A percentile compares a stretch with the other conserved stretches of the same genome.
These are phyloP conservation scores for Penaeus indicus DNA, from an alignment of 1,140 invertebrate species.

Conservation along the genomic window DNA sequence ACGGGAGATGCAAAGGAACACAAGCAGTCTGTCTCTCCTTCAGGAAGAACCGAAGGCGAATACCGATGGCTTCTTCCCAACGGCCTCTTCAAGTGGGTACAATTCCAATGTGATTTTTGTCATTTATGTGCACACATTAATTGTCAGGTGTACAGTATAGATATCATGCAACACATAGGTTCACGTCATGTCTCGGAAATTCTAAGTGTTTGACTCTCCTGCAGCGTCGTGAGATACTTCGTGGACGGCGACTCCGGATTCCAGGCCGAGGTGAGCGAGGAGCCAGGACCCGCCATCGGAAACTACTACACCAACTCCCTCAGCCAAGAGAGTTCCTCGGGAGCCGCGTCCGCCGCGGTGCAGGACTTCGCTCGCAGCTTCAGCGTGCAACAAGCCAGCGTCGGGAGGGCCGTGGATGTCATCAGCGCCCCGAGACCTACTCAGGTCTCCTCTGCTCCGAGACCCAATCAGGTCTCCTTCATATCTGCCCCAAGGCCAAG, in stretches of 20 bases:
- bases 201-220: not conserved
- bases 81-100: too few species aligned
- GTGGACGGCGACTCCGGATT: constrained; percentile 18
- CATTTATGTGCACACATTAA: too few species aligned
- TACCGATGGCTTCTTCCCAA: too few species aligned
- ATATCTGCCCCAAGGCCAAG: too few species aligned
- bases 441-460: not conserved
- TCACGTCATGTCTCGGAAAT: too few species aligned
- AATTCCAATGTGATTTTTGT: too few species aligned
- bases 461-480: not conserved
- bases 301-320: not conserved
- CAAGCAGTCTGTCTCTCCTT: too few species aligned
- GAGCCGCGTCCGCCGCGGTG: not conserved
- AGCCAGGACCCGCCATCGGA: not conserved
- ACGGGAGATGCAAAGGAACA: too few species aligned
- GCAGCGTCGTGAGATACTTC: constrained; percentile 15
- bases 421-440: not conserved
- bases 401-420: not conserved
- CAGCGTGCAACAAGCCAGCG: not conserved
- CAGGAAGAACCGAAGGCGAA: too few species aligned
- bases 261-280: constrained; percentile 5
- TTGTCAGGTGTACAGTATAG: too few species aligned
- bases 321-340: not conserved
- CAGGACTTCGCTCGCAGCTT: not conserved
- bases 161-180: not conserved